A percentile compares a stretch with the other conserved stretches of the same genome.
phyloP scores from a whole-genome alignment of 2,888 invertebrate genomes.

The Muscina levida region DNA sequence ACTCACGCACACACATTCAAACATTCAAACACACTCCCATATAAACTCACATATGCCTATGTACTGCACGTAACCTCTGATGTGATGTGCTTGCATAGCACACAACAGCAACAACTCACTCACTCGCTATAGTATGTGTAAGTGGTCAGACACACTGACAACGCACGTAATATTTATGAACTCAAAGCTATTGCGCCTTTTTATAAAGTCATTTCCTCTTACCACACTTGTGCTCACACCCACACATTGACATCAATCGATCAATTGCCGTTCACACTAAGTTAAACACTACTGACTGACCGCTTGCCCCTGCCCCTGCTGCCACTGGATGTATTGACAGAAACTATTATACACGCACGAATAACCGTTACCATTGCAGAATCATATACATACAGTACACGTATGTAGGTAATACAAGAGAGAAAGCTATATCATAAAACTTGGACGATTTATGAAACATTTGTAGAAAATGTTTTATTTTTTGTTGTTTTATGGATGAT shows the following conservation, averaged over 20 bases:
- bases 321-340: no score
- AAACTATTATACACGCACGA: background rate
- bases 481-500: background rate
- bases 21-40: background rate
- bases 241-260: background rate
- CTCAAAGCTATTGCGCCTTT: background rate
- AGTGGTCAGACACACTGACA: background rate
- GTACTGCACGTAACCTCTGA: background rate
- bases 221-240: background rate
- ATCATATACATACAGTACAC: background rate
- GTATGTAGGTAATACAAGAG: background rate
- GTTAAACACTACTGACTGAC: no score
- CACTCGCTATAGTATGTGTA: background rate
- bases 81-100: background rate
- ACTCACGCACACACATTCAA: background rate
- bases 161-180: constrained; percentile 17
- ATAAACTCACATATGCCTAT: background rate
- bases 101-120: background rate
- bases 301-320: no score
- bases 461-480: background rate
- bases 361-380: no score
- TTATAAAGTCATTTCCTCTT: constrained; percentile 16
- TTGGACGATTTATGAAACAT: background rate
- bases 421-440: no score
- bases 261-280: background rate